phyloP scores from a whole-genome alignment of 2,888 invertebrate genomes.

The Dromius quadrimaculatus region DNA sequence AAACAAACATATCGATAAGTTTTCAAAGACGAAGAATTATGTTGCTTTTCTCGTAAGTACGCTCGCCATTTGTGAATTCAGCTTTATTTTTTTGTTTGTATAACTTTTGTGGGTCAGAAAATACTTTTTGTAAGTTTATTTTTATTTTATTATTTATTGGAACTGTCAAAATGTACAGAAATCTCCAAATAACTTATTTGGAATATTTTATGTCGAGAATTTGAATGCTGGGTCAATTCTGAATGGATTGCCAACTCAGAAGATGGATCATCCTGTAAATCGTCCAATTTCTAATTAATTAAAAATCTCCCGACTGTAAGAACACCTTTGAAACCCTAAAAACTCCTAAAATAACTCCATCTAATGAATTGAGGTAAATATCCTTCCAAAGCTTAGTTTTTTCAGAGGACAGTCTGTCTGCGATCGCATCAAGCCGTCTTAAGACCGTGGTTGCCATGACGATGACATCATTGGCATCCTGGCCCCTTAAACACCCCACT shows the following conservation, averaged over 20 bases:
- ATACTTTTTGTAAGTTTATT: constrained; percentile 11
- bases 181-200: too few relatives aligned
- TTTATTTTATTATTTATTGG: constrained; percentile 25
- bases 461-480: constrained; percentile 2
- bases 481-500: neutral
- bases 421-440: constrained; percentile 5
- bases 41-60: constrained; percentile 13
- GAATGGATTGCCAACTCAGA: too few relatives aligned
- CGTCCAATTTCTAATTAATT: too few relatives aligned
- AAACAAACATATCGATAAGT: constrained; percentile 37
- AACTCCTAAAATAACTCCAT: constrained; percentile 1
- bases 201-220: too few relatives aligned
- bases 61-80: neutral
- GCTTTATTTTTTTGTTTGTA: constrained; percentile 14
- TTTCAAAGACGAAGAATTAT: constrained; percentile 6
- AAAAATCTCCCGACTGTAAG: too few relatives aligned
- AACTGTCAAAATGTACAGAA: too few relatives aligned
- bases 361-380: constrained; percentile 17
- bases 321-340: constrained; percentile 5
- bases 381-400: constrained; percentile 10
- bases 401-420: neutral
- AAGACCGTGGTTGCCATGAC: constrained; percentile 23
- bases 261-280: too few relatives aligned
- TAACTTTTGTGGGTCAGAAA: constrained; percentile 7
- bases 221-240: too few relatives aligned